A percentile compares a stretch with the other conserved stretches of the same genome.
phyloP scores from a whole-genome alignment of 2,113 vertebrate genomes.

The Paradisaea rubra region DNA sequence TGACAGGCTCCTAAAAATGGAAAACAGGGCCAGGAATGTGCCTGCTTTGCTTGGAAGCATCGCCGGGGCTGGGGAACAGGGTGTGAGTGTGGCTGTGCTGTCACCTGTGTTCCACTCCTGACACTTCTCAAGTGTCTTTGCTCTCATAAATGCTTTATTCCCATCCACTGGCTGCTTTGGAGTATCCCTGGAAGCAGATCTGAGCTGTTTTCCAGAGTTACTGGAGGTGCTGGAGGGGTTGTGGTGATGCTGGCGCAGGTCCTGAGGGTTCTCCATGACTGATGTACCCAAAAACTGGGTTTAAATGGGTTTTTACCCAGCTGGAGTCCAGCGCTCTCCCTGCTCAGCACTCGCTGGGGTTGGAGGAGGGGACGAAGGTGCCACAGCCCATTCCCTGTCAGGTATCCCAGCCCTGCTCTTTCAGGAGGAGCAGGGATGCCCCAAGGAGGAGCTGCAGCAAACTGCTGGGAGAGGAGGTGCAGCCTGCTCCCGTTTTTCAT shows the following conservation, averaged over 20 bases:
- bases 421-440: not conserved
- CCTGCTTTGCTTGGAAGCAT: not conserved
- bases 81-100: not conserved
- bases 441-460: not conserved
- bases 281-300: not conserved
- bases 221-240: not conserved
- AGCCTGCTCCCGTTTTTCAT: fast-evolving
- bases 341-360: not conserved
- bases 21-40: not conserved
- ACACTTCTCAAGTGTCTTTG: not conserved
- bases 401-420: not conserved
- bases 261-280: not conserved
- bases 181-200: fast-evolving
- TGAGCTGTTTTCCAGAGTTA: fast-evolving
- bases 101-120: not conserved
- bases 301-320: not conserved
- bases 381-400: not conserved
- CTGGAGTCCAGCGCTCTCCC: fast-evolving
- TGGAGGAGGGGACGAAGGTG: not conserved
- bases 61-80: not conserved
- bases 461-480: not conserved
- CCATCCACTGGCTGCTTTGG: not conserved
- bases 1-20: conserved; percentile 31
- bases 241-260: not conserved
- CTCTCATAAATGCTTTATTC: not conserved